These are phyloP conservation scores for Caenorhabditis drosophilae DNA, from an alignment of 2,888 invertebrate species.

Conservation along the genomic window DNA sequence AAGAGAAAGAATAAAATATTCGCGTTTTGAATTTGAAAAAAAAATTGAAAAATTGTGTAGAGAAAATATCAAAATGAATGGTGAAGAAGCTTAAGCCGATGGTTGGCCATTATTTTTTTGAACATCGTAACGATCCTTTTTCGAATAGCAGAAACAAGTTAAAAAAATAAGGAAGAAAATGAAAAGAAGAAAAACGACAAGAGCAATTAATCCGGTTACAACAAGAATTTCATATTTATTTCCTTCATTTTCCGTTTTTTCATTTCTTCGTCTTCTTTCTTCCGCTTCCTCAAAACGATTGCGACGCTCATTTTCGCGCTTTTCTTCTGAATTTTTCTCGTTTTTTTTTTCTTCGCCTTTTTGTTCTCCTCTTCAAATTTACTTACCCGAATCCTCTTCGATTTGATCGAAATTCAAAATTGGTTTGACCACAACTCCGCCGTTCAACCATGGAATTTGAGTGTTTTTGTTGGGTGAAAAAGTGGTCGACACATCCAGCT, in stretches of 20 bases:
- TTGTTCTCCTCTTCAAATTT: not conserved
- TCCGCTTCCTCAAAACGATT: constrained; percentile 11
- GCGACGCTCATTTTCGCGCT: constrained; percentile 17
- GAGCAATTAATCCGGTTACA: constrained; percentile 17
- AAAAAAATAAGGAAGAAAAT: constrained; percentile 20
- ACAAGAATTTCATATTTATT: constrained; percentile 17
- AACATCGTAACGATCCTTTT: constrained; percentile 15
- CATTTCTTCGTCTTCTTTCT: too few relatives aligned
- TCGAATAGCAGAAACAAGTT: constrained; percentile 21
- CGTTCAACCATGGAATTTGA: constrained; percentile 28
- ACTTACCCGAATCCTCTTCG: constrained; percentile 30
- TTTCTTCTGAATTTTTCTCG: constrained; percentile 33
- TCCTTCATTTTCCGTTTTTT: constrained; percentile 6
- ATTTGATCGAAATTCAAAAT: constrained; percentile 37
- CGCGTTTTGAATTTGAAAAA: too few relatives aligned
- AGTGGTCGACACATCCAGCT: too few relatives aligned
- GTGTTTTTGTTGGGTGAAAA: too few relatives aligned
- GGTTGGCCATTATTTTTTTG: constrained; percentile 21
- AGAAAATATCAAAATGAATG: too few relatives aligned
- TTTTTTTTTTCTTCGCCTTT: not conserved
- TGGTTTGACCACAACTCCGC: constrained; percentile 35
- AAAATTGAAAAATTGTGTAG: too few relatives aligned
- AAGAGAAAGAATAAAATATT: too few relatives aligned
- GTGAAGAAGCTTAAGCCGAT: too few relatives aligned
- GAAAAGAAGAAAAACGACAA: constrained; percentile 20